Evolutionary conservation across 2,888 invertebrate species (phyloP), one percentile per base, ranked within the genome.

Genomic region (Lobophora halterata): DNA sequence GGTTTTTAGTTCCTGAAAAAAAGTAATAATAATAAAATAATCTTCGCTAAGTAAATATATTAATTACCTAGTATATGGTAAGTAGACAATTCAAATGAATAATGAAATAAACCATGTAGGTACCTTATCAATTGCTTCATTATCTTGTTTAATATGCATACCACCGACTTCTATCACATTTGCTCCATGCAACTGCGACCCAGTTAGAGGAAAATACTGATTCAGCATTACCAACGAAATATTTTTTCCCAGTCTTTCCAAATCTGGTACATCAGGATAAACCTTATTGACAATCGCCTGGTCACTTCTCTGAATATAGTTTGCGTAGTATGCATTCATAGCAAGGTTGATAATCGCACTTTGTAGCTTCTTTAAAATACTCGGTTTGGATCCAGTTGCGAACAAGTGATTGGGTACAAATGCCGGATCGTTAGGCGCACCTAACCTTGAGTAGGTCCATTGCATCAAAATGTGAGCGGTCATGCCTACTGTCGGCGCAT

Each of bases 161-260:
- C 90, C 90, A 2, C 89, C 90, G 41, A 90, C 61, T 58, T 90
- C 89, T 21, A 90, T 60, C 5, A 90, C 65, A 21, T 80, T 77
- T 0, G 88, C 78, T 0, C 83, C 76, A 29, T 76, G 49, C 1
- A 89, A 77, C 31, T 78, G 80, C 0, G 87, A 71, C 1, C 89
- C 89, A 37, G 80, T 81, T 12, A 90, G 47, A 2, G 88, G 80
- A 49, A 83, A 83, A 64, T 90, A 89, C 11, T 89, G 86, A 55
- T 90, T 90, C 0, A 89, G 36, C 31, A 79, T 10, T 17, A 65
- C 51, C n/a, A 65, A 33, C n/a, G 58, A 56, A 18, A 65, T 21
- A 27, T 74, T 70, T 6, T 53, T 58, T n/a, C 46, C 79, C 7
- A 71, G 39, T 1, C 21, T 52, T 52, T 71, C 71, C 31, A 73